phyloP scores from a whole-genome alignment of 1,140 invertebrate genomes.

The Philotrypesis tridentata region DNA sequence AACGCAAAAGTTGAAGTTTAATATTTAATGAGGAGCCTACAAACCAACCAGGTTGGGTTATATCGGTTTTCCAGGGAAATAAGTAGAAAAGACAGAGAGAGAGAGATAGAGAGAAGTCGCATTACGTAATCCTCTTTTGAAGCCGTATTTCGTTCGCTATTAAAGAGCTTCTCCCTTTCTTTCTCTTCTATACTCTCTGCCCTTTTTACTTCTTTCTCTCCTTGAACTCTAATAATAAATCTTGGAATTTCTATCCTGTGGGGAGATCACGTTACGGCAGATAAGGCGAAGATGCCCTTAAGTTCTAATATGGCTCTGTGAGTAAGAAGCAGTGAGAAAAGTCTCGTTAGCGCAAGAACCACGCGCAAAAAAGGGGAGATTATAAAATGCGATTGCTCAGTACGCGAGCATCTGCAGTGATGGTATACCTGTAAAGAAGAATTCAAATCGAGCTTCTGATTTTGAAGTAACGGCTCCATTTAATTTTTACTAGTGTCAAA shows the following conservation, averaged over 20 bases:
- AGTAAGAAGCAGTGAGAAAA: conserved; percentile 22
- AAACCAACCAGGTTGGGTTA: conserved; percentile 13
- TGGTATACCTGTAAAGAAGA: background rate
- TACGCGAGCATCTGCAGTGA: background rate
- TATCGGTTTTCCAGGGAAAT: conserved; percentile 47
- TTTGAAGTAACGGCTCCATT: background rate
- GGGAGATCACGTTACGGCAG: conserved; percentile 35
- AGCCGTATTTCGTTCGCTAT: conserved; percentile 69
- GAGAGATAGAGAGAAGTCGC: conserved; percentile 57
- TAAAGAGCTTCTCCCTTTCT: conserved; percentile 56
- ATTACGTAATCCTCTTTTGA: conserved; percentile 71
- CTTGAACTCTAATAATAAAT: conserved; percentile 48
- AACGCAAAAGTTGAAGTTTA: conserved; percentile 63
- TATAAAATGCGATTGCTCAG: background rate
- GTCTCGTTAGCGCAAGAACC: conserved; percentile 34
- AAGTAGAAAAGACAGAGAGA: background rate
- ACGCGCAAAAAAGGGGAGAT: background rate
- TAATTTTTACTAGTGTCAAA: background rate
- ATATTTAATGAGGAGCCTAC: conserved; percentile 69
- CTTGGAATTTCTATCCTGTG: conserved; percentile 34
- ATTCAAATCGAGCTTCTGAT: background rate
- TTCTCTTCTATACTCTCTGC: background rate
- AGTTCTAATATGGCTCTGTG: background rate
- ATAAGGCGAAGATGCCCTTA: conserved; percentile 10
- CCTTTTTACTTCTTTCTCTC: conserved; percentile 28